Conservation (phyloP, 2,888 invertebrate species). For the Orthosia gracilis region DNA sequence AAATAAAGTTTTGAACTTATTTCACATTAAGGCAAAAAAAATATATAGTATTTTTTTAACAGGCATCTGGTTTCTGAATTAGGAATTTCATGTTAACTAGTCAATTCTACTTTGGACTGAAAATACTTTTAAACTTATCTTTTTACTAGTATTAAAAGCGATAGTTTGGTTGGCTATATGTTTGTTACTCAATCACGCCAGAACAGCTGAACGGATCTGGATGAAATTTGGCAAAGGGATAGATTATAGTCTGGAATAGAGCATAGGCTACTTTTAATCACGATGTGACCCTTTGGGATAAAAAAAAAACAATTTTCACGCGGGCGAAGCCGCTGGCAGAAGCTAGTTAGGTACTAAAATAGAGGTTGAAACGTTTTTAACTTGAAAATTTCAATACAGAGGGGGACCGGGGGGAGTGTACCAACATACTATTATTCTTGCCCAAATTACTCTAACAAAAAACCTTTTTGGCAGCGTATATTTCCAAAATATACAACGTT, state of each 20-base stretch:
- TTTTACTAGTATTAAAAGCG: too few species aligned
- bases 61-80: background rate
- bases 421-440: constrained; percentile 19
- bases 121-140: background rate
- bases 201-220: too few species aligned
- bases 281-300: too few species aligned
- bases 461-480: constrained; percentile 22
- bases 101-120: background rate
- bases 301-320: too few species aligned
- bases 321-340: too few species aligned
- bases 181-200: too few species aligned
- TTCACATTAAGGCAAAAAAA: background rate
- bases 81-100: background rate
- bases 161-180: too few species aligned
- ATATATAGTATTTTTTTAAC: background rate
- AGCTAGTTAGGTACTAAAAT: background rate
- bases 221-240: background rate
- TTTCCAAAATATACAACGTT: constrained; percentile 29
- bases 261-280: too few species aligned
- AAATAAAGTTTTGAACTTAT: background rate
- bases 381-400: background rate
- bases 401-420: background rate
- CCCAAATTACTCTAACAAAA: constrained; percentile 13
- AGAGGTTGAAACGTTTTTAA: background rate
- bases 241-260: too few species aligned